Evolutionary conservation across 2,113 vertebrate genomes (phyloP).

Genomic region (Amia ocellicauda): DNA sequence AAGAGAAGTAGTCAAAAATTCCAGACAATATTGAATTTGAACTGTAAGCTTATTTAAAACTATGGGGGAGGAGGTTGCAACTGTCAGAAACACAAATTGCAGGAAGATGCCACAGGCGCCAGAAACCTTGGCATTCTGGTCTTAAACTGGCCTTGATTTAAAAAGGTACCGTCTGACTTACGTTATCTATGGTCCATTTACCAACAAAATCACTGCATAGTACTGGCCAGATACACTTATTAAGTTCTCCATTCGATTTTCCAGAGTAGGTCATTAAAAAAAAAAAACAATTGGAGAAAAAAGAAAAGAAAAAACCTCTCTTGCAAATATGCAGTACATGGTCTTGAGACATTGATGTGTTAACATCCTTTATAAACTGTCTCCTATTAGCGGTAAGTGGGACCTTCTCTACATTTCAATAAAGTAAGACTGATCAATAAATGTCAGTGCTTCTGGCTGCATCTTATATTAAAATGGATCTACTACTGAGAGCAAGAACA

Average conservation of each 20-base stretch:
- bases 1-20: no score
- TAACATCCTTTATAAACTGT: slow-evolving; percentile 35
- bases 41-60: no score
- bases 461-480: slow-evolving; percentile 39
- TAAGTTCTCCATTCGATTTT: background rate
- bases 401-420: slow-evolving; percentile 39
- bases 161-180: background rate
- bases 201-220: background rate
- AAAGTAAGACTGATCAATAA: slow-evolving; percentile 42
- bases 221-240: background rate
- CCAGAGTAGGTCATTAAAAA: slow-evolving; percentile 2
- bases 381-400: slow-evolving; percentile 33
- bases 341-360: slow-evolving; percentile 16
- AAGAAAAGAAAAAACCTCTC: background rate
- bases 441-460: slow-evolving; percentile 33
- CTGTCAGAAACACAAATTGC: no score
- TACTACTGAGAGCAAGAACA: slow-evolving; percentile 18
- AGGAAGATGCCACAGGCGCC: no score
- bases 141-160: background rate
- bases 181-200: background rate
- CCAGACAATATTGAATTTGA: no score
- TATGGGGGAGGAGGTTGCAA: no score
- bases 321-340: background rate
- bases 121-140: no score
- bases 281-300: background rate